Percentiles rank a stretch among this genome's conserved stretches.
Conservation (phyloP, 2,888 invertebrate genomes). For the Autographa gamma region DNA sequence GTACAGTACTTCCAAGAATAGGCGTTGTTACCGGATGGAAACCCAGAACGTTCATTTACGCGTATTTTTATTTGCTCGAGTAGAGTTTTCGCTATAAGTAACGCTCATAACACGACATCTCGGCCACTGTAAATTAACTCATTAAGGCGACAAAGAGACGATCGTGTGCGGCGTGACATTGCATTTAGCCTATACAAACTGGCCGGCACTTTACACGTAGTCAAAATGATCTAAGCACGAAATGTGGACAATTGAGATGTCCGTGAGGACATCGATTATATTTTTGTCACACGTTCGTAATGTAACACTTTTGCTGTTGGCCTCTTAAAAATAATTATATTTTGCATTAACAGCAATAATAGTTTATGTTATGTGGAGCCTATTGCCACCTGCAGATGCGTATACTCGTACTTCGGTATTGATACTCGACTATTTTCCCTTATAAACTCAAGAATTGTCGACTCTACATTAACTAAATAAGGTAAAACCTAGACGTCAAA, state of each 20-base stretch:
- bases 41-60: constrained; percentile 10
- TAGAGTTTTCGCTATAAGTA: constrained; percentile 44
- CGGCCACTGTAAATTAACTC: constrained; percentile 67
- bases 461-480: neutral
- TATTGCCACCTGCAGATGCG: neutral
- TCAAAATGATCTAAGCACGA: constrained; percentile 65
- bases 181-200: constrained; percentile 60
- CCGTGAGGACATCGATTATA: constrained; percentile 63
- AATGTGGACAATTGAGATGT: constrained; percentile 55
- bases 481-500: neutral
- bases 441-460: neutral
- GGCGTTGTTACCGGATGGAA: constrained; percentile 1
- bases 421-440: neutral
- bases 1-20: constrained; percentile 7
- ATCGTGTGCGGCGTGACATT: constrained; percentile 76
- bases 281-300: constrained; percentile 47
- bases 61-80: constrained; percentile 28
- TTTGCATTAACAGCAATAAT: neutral
- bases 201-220: constrained; percentile 51
- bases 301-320: too few species aligned
- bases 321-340: too few species aligned
- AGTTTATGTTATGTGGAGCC: neutral
- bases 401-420: neutral
- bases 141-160: constrained; percentile 71
- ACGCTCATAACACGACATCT: constrained; percentile 56